phyloP scores from a whole-genome alignment of 2,888 invertebrate species.

The Drosophila multiciliata region DNA sequence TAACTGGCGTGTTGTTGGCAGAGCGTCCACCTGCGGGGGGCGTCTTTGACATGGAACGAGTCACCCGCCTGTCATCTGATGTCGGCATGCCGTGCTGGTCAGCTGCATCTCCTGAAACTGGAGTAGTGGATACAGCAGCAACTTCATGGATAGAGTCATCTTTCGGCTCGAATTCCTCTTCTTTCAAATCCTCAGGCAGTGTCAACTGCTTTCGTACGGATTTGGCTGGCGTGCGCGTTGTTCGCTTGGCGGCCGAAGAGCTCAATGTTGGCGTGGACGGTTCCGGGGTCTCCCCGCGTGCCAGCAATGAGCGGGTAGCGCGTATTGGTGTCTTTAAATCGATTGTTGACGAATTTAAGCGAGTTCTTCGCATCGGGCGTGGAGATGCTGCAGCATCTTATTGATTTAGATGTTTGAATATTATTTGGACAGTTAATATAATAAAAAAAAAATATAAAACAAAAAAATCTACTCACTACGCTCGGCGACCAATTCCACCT shows the following conservation, averaged over 20 bases:
- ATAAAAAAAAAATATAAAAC: not conserved
- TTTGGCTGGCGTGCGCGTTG: slow-evolving; percentile 43
- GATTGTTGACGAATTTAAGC: slow-evolving; percentile 51
- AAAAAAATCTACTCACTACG: slow-evolving; percentile 40
- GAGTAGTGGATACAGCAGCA: not conserved
- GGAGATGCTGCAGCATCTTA: slow-evolving; percentile 49
- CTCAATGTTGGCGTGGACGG: slow-evolving; percentile 26
- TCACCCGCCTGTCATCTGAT: slow-evolving; percentile 51
- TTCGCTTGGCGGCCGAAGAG: slow-evolving; percentile 46
- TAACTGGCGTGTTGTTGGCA: slow-evolving; percentile 13
- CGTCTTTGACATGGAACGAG: slow-evolving; percentile 69
- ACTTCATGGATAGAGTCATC: not conserved
- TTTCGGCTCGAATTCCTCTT: slow-evolving; percentile 1
- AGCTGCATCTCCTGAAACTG: too few species aligned
- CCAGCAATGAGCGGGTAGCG: slow-evolving; percentile 55
- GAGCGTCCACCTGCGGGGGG: slow-evolving; percentile 37
- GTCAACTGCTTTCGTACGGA: slow-evolving; percentile 44
- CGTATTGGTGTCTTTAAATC: slow-evolving; percentile 69
- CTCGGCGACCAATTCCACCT: slow-evolving; percentile 46
- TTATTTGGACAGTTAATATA: not conserved
- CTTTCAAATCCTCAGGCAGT: slow-evolving; percentile 53
- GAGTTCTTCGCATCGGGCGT: slow-evolving; percentile 66
- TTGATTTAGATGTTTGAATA: not conserved
- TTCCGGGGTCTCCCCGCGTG: slow-evolving; percentile 58
- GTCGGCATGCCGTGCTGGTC: not conserved